Evolutionary conservation across 2,888 invertebrate genomes (phyloP), one percentile per base, ranked within the genome.

Genomic region (Sabatieria punctata): DNA sequence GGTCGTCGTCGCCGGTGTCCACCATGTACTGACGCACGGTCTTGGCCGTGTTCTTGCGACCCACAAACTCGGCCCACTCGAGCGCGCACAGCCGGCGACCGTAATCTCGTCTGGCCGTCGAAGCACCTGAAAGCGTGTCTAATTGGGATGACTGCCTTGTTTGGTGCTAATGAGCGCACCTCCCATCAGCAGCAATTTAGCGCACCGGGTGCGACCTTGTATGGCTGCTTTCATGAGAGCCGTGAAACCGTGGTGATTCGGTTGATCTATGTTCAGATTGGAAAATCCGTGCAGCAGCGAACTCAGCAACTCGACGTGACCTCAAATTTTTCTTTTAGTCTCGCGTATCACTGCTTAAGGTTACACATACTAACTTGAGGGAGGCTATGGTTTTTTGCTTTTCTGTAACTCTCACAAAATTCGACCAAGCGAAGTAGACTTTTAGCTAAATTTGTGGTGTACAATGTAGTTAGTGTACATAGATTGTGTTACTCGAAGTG

Each of bases 1-100:
- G 4, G 6, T 4, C 4, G 36, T 36, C n/a, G n/a, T 36, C 36
- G 15, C n/a, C 36, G 36, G 19, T 19, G 36, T n/a, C 4, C 6
- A 36, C n/a, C 6, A 36, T n/a, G 15, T 36, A 18, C 6, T 3
- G 36, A 3, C 36, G n/a, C 36, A 36, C 15, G 52, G 78, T 75
- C 59, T 79, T 78, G 2, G 79, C 77, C 58, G 78, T 78, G 33
- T 76, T 73, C 60, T 77, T 74, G 39, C 80, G 72, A 13, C 80
- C 79, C 60, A 79, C 80, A 63, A 76, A 78, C 53, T 77, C 68
- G 1, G 80, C 80, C 80, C 80, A 81, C 64, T 80, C 79, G 56
- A 78, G 77, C 0, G 81, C 78, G 49, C 78, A 72, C 39, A 79
- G 67, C 15, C 78, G 77, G 41, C 79, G 71, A 1, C 79, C 78